These are phyloP conservation scores for Mythimna vitellina DNA, from an alignment of 2,888 invertebrate genomes.

Conservation along the genomic window DNA sequence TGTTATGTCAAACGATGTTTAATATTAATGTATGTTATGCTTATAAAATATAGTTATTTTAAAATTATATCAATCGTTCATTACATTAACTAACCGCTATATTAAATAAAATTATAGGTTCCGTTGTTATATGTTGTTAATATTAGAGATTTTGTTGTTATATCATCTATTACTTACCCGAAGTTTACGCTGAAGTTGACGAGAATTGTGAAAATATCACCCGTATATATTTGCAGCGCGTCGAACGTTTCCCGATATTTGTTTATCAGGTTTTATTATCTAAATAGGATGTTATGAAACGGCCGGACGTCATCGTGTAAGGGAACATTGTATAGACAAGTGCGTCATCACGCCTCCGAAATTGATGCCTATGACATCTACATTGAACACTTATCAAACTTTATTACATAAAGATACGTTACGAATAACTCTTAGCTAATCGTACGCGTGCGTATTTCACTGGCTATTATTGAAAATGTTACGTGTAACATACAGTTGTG, in stretches of 20 bases:
- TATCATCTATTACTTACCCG: too few relatives aligned
- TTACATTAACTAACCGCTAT: too few relatives aligned
- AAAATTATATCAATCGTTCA: too few relatives aligned
- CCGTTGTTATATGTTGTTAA: too few relatives aligned
- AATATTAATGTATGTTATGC: too few relatives aligned
- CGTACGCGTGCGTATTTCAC: slow-evolving; percentile 33
- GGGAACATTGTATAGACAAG: slow-evolving; percentile 70
- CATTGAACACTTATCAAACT: slow-evolving; percentile 53
- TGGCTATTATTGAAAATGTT: slow-evolving; percentile 30
- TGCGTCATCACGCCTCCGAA: slow-evolving; percentile 81
- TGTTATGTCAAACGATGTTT: too few relatives aligned
- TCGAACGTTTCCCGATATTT: slow-evolving; percentile 71
- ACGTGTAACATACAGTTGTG: slow-evolving; percentile 20
- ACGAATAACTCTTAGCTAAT: slow-evolving; percentile 59
- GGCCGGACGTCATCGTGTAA: slow-evolving; percentile 76
- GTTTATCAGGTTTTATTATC: slow-evolving; percentile 81
- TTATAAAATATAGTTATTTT: too few relatives aligned
- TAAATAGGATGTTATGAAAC: slow-evolving; percentile 82
- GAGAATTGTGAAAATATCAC: slow-evolving; percentile 71
- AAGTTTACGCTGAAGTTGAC: slow-evolving; percentile 64
- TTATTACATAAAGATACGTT: slow-evolving; percentile 60
- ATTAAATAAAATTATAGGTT: too few relatives aligned
- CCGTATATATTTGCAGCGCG: slow-evolving; percentile 72
- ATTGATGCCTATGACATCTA: slow-evolving; percentile 66
- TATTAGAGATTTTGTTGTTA: too few relatives aligned